Evolutionary conservation across 1,140 invertebrate species (phyloP), one percentile per base, ranked within the genome.

Genomic region (Bombyx mandarina): DNA sequence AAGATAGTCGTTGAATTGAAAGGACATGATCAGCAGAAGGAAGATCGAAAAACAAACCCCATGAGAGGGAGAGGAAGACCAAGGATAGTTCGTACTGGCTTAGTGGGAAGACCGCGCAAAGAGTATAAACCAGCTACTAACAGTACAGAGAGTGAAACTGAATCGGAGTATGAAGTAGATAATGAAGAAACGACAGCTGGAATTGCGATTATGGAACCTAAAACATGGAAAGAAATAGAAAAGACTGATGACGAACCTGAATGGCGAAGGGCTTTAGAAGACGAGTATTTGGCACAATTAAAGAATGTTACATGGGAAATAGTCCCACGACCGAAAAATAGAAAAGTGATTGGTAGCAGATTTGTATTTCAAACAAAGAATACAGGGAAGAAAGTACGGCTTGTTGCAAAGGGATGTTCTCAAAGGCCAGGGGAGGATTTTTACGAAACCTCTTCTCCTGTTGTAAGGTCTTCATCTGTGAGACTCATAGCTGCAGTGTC

Each of bases 371-470:
- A n/a, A 7, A 49, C 12, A 18, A 49, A 57, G 57, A 58, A 2
- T 45, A 63, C 50, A 45, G 58, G 58, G 43, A 67, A 63, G 54
- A 63, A 67, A 52, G 51, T 63, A 51, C 49, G 65, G 1, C 52
- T 67, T 6, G 61, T 63, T 8, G 66, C 66, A 9, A 68, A 68
- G 57, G 60, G 60, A 7, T 65, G 60, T 56, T 58, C 63, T 1
- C 66, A 65, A 57, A 52, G 63, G 53, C 60, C 66, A 68, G 60
- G 62, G 62, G 66, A 68, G 46, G 58, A 67, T 64, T 67, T 67
- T 54, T 56, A 67, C 57, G 61, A 67, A 22, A 63, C 52, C 8
- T 63, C 60, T n/a, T 65, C 64, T 44, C 64, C 60, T 4, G 60
- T 66, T 7, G 60, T 62, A 8, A 55, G 64, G 56, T 56, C 58